Evolutionary conservation across 2,113 vertebrate genomes (phyloP).

Genomic region (Trochalopteron elliotii): DNA sequence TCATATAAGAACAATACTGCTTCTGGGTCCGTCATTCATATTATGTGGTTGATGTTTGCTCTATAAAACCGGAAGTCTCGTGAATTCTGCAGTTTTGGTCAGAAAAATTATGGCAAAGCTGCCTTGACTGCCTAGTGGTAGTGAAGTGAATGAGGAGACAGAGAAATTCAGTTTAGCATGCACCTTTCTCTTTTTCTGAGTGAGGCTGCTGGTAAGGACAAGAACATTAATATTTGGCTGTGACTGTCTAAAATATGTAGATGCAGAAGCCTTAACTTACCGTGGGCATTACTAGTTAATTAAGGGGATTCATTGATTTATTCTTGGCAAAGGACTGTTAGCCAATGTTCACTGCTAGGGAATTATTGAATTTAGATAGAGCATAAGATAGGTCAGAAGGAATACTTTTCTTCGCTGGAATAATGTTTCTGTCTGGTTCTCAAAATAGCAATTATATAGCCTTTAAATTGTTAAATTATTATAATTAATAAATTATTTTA

Average conservation of each 20-base stretch:
- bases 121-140: not conserved
- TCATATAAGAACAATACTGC: not conserved
- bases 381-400: not conserved
- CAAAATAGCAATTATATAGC: not conserved
- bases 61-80: not conserved
- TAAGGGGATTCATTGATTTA: constrained; percentile 28
- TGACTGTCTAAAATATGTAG: not conserved
- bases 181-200: not conserved
- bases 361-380: constrained; percentile 36
- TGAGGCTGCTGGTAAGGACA: not conserved
- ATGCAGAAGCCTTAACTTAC: not conserved
- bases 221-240: not conserved
- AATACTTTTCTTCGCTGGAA: not conserved
- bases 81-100: not conserved
- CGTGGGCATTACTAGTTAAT: constrained; percentile 6
- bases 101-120: not conserved
- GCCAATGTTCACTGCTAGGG: not conserved
- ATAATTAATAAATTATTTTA: not conserved
- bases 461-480: not conserved
- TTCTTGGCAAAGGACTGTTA: not conserved
- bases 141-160: not conserved
- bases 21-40: not conserved
- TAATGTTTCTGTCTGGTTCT: not conserved
- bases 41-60: not conserved
- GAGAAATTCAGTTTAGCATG: not conserved